These are phyloP conservation scores for Acleris holmiana DNA, from an alignment of 2,888 invertebrate species.

Conservation along the genomic window DNA sequence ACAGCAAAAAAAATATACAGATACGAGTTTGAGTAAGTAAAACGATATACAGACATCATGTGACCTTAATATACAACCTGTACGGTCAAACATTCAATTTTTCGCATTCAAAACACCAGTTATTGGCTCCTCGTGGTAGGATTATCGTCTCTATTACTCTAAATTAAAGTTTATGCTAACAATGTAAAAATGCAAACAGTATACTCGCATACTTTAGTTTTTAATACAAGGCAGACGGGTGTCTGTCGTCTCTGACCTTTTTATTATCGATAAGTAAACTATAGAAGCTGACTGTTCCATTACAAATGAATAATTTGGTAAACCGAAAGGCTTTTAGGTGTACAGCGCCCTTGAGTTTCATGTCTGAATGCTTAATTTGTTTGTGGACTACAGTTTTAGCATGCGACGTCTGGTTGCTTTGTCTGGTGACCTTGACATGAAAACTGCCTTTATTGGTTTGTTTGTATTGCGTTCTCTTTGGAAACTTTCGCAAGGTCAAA, in stretches of 20 bases:
- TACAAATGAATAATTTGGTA: background rate
- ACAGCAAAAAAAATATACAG: too few relatives aligned
- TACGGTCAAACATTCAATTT: too few relatives aligned
- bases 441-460: slow-evolving; percentile 19
- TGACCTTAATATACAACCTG: too few relatives aligned
- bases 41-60: too few relatives aligned
- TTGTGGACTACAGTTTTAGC: slow-evolving; percentile 24
- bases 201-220: too few relatives aligned
- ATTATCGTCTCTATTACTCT: too few relatives aligned
- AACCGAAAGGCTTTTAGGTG: slow-evolving; percentile 21
- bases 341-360: slow-evolving; percentile 18
- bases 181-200: too few relatives aligned
- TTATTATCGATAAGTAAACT: background rate
- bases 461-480: slow-evolving; percentile 19
- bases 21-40: too few relatives aligned
- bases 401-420: slow-evolving; percentile 28
- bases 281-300: slow-evolving; percentile 2
- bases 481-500: background rate
- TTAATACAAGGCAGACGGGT: too few relatives aligned
- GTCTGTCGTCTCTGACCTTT: background rate
- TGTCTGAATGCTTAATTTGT: slow-evolving; percentile 32
- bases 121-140: too few relatives aligned
- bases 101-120: too few relatives aligned
- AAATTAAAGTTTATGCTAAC: too few relatives aligned
- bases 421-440: slow-evolving; percentile 25